Evolutionary conservation across 2,797 vertebrate species (phyloP).

Genomic region (Ispidina picta): DNA sequence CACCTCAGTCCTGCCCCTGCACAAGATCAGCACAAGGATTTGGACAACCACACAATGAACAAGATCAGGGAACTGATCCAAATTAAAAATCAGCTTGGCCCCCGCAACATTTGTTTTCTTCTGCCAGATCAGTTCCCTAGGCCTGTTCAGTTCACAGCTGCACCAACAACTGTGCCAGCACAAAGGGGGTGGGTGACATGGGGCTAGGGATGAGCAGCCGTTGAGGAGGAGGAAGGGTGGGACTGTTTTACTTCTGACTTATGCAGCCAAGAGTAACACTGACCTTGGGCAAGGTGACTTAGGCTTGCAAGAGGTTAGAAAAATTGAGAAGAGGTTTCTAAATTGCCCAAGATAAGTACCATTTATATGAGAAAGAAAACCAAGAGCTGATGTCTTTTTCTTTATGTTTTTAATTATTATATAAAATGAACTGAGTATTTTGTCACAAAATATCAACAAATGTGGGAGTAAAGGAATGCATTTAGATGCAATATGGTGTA

Average conservation of each 20-base stretch:
- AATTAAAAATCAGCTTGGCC: constrained; percentile 25
- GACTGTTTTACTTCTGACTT: neutral
- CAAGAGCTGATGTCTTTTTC: neutral
- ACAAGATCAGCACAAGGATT: neutral
- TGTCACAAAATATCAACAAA: neutral
- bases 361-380: neutral
- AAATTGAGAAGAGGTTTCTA: neutral
- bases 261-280: neutral
- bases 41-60: neutral
- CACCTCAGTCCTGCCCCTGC: neutral
- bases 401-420: neutral
- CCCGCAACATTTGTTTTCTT: constrained; percentile 11
- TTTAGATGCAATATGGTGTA: neutral
- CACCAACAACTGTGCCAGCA: constrained; percentile 46
- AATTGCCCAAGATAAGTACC: neutral
- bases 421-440: neutral
- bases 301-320: neutral
- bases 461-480: neutral
- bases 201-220: constrained; percentile 5
- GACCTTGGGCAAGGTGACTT: neutral
- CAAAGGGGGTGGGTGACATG: neutral
- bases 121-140: neutral
- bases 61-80: constrained; percentile 28
- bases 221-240: neutral
- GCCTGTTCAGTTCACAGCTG: constrained; percentile 4